Percentiles rank a stretch among this genome's conserved stretches.
phyloP scores from a whole-genome alignment of 2,797 vertebrate species.

The Phyllotis vaccarum region DNA sequence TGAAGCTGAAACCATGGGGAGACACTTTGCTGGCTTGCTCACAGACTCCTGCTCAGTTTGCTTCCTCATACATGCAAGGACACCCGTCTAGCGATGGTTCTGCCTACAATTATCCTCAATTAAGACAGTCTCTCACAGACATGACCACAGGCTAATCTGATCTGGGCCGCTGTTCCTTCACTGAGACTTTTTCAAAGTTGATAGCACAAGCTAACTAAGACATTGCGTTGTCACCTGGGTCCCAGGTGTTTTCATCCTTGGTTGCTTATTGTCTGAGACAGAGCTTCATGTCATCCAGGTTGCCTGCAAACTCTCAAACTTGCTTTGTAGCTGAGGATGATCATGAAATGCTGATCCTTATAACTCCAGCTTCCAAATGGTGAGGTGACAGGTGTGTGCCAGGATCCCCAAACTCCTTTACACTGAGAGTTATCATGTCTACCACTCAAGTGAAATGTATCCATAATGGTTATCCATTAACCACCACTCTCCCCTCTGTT shows the following conservation, averaged over 20 bases:
- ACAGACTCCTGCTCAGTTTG: background rate
- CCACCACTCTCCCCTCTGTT: background rate
- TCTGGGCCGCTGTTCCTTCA: background rate
- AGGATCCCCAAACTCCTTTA: background rate
- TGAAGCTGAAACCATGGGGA: background rate
- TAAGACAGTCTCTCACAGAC: background rate
- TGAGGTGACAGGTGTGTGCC: background rate
- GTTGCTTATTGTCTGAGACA: background rate
- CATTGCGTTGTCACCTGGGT: fast-evolving
- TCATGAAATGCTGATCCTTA: background rate
- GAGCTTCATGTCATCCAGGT: background rate
- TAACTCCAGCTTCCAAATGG: background rate
- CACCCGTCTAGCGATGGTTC: background rate
- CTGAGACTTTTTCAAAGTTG: background rate
- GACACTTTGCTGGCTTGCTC: background rate
- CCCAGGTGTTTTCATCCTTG: background rate
- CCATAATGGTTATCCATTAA: too few species aligned
- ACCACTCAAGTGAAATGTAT: background rate
- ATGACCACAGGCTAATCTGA: background rate
- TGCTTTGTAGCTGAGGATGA: background rate
- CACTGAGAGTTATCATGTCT: background rate
- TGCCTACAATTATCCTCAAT: background rate
- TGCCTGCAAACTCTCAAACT: background rate
- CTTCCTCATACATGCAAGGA: background rate
- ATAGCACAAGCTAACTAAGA: background rate